phyloP scores from a whole-genome alignment of 1,140 invertebrate species.

The Rhopalosiphum maidis region DNA sequence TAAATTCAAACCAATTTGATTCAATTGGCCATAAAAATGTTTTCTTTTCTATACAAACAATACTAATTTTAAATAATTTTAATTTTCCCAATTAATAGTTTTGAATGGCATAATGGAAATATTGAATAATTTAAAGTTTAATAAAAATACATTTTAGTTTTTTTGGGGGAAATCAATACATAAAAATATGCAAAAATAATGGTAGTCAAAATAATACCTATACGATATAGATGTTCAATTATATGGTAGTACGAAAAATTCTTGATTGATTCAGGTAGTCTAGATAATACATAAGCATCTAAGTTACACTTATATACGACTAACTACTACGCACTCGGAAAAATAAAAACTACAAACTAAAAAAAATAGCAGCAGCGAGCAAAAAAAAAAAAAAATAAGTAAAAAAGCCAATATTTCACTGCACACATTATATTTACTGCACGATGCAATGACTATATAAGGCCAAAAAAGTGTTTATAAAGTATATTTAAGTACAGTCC shows the following conservation, averaged over 20 bases:
- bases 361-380: conserved; percentile 28
- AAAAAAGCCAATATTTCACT: conserved; percentile 44
- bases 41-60: background rate
- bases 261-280: background rate
- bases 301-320: background rate
- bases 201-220: too few relatives aligned
- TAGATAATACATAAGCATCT: background rate
- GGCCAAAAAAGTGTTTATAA: background rate
- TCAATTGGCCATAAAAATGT: background rate
- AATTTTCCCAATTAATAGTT: too few relatives aligned
- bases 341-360: conserved; percentile 39
- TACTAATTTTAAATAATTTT: background rate
- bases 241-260: background rate
- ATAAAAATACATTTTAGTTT: too few relatives aligned
- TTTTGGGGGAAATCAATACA: too few relatives aligned
- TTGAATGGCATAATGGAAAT: too few relatives aligned
- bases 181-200: too few relatives aligned
- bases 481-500: background rate
- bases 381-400: conserved; percentile 20
- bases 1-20: background rate
- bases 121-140: too few relatives aligned
- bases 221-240: too few relatives aligned
- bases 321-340: conserved; percentile 37
- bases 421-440: conserved; percentile 17
- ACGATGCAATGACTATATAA: conserved; percentile 9